Base-by-base conservation (phyloP, 2,797 vertebrate species). In the Arrhamphus sclerolepis region DNA sequence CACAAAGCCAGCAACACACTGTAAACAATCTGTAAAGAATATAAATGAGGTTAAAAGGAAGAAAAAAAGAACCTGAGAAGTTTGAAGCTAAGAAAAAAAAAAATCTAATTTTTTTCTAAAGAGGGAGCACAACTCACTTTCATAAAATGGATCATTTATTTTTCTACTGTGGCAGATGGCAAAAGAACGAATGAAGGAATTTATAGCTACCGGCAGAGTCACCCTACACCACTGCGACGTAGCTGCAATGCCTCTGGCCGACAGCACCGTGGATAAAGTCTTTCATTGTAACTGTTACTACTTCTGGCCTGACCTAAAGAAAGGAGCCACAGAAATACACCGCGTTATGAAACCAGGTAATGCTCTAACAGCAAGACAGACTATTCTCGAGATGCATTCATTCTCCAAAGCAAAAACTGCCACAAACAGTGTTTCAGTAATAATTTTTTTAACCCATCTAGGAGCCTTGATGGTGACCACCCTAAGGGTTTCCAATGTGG, bases 251-350 rank as follows among this genome's bases (percentile, higher is more conserved):
- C 91, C 91, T 17, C 63, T 94, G 26, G 34, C 40, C 41, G 87
- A 92, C 47, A 81, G 34, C 70, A 70, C 46, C 2, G 87, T 92
- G 49, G 90, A 94, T 72, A 92, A 80, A 72, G 91, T 93, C 3
- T 93, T 89, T 66, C 92, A 94, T 63, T 92, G 90, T 66, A 94
- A 93, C 84, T 93, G 91, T 77, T 93, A 92, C 72, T 93, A 92
- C 78, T 93, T 82, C 82, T 94, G 92, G 92, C 90, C 92, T 11
- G 89, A 93, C 59, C 82, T 91, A 46, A 84, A 41, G 49, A 85
- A 79, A 19, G 87, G 53, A 22, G 56, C 83, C 0, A 18, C 64
- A 28, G 91, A 92, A 61, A 85, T 93, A 43, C 85, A 89, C 53
- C 70, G 89, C 11, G 92, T 93, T 20, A 92, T 94, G 87, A 93